phyloP scores from a whole-genome alignment of 2,797 vertebrate species.

The Phrynocephalus vlangalii region DNA sequence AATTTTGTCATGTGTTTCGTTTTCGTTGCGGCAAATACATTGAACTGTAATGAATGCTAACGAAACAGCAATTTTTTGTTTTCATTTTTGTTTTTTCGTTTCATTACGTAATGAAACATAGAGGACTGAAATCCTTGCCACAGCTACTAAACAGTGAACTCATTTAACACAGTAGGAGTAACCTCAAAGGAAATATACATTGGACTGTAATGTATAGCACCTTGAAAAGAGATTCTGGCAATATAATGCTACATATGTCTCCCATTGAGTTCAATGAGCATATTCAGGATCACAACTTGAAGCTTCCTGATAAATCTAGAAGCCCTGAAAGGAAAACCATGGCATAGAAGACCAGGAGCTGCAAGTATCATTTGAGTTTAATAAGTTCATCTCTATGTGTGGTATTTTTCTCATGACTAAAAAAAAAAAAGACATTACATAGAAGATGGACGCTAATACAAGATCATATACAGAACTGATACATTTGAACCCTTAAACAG shows the following conservation, averaged over 20 bases:
- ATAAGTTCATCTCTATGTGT: neutral
- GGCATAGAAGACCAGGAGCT: neutral
- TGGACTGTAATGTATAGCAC: neutral
- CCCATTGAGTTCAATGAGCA: neutral
- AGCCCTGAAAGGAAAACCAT: neutral
- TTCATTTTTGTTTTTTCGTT: too few species aligned
- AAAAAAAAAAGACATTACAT: neutral
- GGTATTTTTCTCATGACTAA: slow-evolving; percentile 5
- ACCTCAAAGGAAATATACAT: neutral
- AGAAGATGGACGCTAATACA: neutral
- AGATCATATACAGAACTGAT: neutral
- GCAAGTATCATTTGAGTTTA: neutral
- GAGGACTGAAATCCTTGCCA: neutral
- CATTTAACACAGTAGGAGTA: neutral
- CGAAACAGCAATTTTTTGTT: too few species aligned
- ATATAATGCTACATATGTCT: neutral
- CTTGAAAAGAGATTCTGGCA: neutral
- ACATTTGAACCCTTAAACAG: slow-evolving; percentile 17
- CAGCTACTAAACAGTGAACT: neutral
- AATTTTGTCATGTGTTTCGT: too few species aligned
- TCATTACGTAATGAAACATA: neutral
- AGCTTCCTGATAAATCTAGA: too few species aligned
- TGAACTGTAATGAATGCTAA: too few species aligned
- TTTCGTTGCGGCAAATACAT: too few species aligned
- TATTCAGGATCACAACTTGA: too few species aligned